These are phyloP conservation scores for Tachuris rubrigastra DNA, from an alignment of 2,113 vertebrate species.

Conservation along the genomic window DNA sequence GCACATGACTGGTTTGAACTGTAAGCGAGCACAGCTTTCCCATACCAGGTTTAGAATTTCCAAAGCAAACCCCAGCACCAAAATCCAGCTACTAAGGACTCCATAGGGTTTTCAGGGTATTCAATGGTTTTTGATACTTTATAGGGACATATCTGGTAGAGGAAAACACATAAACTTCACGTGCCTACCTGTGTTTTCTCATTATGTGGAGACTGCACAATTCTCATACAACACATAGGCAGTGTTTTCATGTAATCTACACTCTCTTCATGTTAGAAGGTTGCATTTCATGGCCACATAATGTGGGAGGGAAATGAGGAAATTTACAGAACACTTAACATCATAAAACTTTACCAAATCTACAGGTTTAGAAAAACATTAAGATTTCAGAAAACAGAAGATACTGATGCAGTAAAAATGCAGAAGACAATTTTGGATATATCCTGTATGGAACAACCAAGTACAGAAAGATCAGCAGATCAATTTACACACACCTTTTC, in stretches of 20 bases:
- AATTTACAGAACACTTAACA: neutral
- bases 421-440: neutral
- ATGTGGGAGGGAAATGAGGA: neutral
- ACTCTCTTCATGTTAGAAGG: neutral
- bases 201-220: neutral
- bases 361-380: neutral
- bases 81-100: neutral
- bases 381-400: neutral
- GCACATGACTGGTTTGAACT: neutral
- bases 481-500: neutral
- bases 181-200: neutral
- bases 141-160: neutral
- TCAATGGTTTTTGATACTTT: neutral
- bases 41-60: neutral
- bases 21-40: fast-evolving
- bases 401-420: neutral
- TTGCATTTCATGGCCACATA: neutral
- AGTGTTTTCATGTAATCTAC: neutral
- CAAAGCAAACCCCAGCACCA: neutral
- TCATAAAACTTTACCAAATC: neutral
- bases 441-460: neutral
- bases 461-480: neutral
- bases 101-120: neutral
- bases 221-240: neutral
- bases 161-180: neutral